Percentiles rank a stretch among this genome's conserved stretches.
phyloP scores from a whole-genome alignment of 2,113 vertebrate genomes.

The Hippocampus abdominalis region DNA sequence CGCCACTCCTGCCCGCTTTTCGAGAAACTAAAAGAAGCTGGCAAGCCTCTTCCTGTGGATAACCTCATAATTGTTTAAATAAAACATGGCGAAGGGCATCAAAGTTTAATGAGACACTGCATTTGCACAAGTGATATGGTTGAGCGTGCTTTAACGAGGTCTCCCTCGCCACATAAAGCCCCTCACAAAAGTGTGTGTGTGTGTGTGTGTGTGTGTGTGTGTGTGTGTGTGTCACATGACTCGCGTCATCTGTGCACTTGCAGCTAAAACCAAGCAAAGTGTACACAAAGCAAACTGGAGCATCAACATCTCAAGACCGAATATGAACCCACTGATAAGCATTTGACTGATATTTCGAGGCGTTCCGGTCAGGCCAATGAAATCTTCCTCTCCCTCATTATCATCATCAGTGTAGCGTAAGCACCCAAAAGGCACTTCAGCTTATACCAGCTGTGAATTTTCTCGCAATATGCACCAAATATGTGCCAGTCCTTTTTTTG shows the following conservation, averaged over 20 bases:
- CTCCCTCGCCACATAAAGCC: constrained; percentile 54
- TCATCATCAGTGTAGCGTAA: not conserved
- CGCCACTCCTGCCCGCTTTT: constrained; percentile 16
- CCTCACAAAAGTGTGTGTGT: constrained; percentile 18
- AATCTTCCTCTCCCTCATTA: not conserved
- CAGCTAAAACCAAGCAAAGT: not conserved
- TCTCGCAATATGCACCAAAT: too few species aligned
- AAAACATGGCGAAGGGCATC: constrained; percentile 68
- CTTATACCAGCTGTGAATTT: too few species aligned
- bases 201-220: not conserved
- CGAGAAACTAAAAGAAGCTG: constrained; percentile 29
- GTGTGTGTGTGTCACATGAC: constrained; percentile 23
- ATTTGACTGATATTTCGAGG: constrained; percentile 16
- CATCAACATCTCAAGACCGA: constrained; percentile 7
- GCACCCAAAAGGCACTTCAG: too few species aligned
- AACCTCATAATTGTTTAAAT: constrained; percentile 73
- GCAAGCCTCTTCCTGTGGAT: constrained; percentile 49
- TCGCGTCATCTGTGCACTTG: not conserved
- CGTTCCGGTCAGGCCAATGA: constrained; percentile 3
- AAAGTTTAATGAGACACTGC: constrained; percentile 70
- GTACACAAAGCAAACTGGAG: constrained; percentile 2
- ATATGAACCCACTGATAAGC: not conserved
- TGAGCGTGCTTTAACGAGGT: constrained; percentile 61
- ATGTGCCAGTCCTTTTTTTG: too few species aligned
- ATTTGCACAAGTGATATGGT: constrained; percentile 65